Conservation (phyloP, 2,113 vertebrate species). For the Alexandromys fortis region DNA sequence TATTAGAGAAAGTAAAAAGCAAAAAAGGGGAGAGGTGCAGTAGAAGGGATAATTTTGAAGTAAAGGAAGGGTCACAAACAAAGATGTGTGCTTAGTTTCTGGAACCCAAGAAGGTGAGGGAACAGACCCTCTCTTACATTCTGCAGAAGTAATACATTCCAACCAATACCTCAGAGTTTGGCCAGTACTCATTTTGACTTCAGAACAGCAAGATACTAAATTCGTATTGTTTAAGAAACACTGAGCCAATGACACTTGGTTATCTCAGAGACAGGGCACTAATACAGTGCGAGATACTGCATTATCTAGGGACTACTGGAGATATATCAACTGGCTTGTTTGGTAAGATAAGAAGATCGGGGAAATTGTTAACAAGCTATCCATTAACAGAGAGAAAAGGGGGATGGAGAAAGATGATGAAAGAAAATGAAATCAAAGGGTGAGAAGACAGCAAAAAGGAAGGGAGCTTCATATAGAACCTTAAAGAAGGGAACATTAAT, state of each 20-base stretch:
- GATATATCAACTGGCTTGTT: not conserved
- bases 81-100: not conserved
- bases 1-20: not conserved
- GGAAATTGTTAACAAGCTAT: constrained; percentile 14
- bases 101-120: not conserved
- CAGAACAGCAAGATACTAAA: not conserved
- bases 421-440: not conserved
- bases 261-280: not conserved
- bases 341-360: not conserved
- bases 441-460: not conserved
- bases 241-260: not conserved
- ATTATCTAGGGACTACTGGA: not conserved
- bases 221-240: not conserved
- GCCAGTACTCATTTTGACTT: not conserved
- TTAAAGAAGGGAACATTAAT: not conserved
- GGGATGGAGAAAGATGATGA: not conserved
- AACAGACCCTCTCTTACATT: not conserved
- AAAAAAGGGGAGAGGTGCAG: not conserved
- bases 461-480: not conserved
- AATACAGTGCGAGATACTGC: not conserved
- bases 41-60: not conserved
- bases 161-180: not conserved
- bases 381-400: not conserved
- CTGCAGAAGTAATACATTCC: not conserved
- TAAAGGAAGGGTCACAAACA: not conserved